phyloP scores from a whole-genome alignment of 2,113 vertebrate genomes.

The Leptobrachium ailaonicum region DNA sequence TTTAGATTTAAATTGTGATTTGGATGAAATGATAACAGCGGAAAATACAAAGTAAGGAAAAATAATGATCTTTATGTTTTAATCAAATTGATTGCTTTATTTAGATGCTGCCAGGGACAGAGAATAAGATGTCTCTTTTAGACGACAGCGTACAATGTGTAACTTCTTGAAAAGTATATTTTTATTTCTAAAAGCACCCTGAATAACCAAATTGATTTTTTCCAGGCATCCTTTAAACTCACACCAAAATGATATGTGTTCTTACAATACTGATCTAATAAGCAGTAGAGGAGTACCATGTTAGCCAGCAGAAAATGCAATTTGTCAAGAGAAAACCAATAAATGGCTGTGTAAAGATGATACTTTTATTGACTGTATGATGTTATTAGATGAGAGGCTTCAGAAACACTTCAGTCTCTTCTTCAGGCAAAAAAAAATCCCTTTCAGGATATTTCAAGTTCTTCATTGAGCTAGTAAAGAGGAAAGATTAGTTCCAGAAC shows the following conservation, averaged over 20 bases:
- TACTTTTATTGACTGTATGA: conserved; percentile 51
- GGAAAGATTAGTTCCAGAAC: background rate
- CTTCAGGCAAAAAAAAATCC: conserved; percentile 24
- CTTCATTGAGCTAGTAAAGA: background rate
- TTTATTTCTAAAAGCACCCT: conserved; percentile 30
- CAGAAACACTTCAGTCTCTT: conserved; percentile 38
- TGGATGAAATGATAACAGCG: no score
- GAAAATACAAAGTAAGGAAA: no score
- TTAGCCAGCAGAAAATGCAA: conserved; percentile 47
- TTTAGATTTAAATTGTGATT: no score
- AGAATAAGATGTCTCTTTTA: background rate
- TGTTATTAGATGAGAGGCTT: conserved; percentile 49
- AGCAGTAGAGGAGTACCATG: conserved; percentile 49
- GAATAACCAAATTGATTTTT: conserved; percentile 45
- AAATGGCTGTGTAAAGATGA: conserved; percentile 49
- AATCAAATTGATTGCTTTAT: background rate
- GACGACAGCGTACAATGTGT: background rate
- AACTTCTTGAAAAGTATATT: conserved; percentile 25
- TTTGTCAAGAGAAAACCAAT: conserved; percentile 51
- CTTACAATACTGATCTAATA: conserved; percentile 50
- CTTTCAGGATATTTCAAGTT: conserved; percentile 5
- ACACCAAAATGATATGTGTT: conserved; percentile 50
- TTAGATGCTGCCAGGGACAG: background rate
- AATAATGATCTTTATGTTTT: background rate
- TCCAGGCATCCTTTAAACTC: conserved; percentile 35